phyloP scores from a whole-genome alignment of 2,888 invertebrate genomes.

The Sphaerophoria rueppellii region DNA sequence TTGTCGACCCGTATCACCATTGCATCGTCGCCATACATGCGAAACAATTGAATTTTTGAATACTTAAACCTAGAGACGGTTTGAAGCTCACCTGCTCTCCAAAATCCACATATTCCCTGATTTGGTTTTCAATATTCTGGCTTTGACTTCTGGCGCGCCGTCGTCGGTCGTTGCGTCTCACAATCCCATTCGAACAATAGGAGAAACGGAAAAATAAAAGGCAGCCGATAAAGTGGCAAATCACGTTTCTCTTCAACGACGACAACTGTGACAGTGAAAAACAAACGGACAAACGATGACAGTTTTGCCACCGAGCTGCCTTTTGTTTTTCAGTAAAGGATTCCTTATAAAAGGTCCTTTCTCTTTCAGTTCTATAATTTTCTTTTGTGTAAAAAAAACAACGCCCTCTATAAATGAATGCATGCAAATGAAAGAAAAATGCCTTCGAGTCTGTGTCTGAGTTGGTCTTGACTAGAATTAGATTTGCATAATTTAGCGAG shows the following conservation, averaged over 20 bases:
- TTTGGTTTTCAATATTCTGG: conserved; percentile 32
- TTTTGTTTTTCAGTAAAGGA: conserved; percentile 28
- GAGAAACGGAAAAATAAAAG: conserved; percentile 60
- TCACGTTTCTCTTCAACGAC: conserved; percentile 60
- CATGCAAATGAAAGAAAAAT: conserved; percentile 43
- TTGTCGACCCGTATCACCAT: conserved; percentile 36
- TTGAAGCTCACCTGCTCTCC: conserved; percentile 14
- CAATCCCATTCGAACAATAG: background rate
- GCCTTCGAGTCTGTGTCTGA: conserved; percentile 32
- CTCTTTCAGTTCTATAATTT: background rate
- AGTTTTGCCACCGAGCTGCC: conserved; percentile 17
- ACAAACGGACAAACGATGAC: conserved; percentile 6
- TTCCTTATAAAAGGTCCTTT: conserved; percentile 25
- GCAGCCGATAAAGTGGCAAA: conserved; percentile 72
- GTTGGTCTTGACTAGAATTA: conserved; percentile 41
- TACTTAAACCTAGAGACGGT: conserved; percentile 52
- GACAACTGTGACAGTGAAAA: background rate
- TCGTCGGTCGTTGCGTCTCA: background rate
- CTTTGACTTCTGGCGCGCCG: background rate
- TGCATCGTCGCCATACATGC: conserved; percentile 10
- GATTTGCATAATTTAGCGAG: conserved; percentile 61
- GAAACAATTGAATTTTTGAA: conserved; percentile 59
- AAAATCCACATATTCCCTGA: background rate
- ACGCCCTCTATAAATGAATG: conserved; percentile 9
- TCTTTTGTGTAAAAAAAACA: background rate